Evolutionary conservation across 2,113 vertebrate genomes (phyloP), one percentile per base, ranked within the genome.

Genomic region (Ailuropoda melanoleuca): DNA sequence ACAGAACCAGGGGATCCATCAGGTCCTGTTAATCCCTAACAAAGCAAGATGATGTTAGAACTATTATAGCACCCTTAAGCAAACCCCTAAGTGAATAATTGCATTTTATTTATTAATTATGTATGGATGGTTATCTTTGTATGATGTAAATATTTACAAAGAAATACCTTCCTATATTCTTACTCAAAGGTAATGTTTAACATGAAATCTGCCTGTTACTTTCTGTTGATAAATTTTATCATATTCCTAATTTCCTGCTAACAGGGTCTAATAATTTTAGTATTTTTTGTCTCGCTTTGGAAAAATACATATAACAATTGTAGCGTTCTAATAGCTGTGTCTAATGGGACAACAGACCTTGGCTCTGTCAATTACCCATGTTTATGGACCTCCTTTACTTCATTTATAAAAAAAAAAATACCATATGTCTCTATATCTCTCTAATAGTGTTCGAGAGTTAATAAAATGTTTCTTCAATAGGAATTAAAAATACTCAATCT

Each of bases 21-120:
- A 88, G 99, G 99, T 95, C 99, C 99, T 48, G 99, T 99, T 98
- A 99, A 98, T 97, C 99, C 99, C 99, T 99, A 98, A 86, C 97
- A 60, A 98, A 97, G 97, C 55, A 98, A 98, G 24, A 97, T 48
- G 97, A 82, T 11, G 15, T 97, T 90, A 98, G 84, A 93, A 6
- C 14, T 60, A 43, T 46, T 14, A 31, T 24, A 77, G 50, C 12
- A 96, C 66, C 12, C 34, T 72, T 77, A 93, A 66, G 37, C 43
- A 96, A 93, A 84, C 1, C 58, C 72, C 26, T n/a, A 23, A 9
- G 26, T 39, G 17, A 37, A 88, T 87, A 39, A 56, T 72, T 82
- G 23, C 12, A 53, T 70, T 86, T 88, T 78, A 85, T 58, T 60
- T 58, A n/a, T 64, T 89, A 82, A 96, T 75, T 82, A 91, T 39